Percentiles rank a stretch among this genome's conserved stretches.
phyloP scores from a whole-genome alignment of 2,797 vertebrate species.

The Pteronotus mesoamericanus region DNA sequence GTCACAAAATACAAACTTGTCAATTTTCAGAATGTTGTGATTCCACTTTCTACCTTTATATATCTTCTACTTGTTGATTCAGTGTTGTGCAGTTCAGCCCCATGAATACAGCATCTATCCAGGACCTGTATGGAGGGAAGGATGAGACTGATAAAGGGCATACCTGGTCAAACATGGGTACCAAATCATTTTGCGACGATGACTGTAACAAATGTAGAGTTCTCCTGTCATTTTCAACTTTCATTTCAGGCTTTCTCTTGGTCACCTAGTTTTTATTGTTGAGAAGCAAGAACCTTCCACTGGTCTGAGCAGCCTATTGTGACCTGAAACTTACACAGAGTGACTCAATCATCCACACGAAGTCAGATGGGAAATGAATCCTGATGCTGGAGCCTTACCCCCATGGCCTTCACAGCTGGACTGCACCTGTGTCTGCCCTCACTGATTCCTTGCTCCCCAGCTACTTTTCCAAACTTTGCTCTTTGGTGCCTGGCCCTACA shows the following conservation, averaged over 20 bases:
- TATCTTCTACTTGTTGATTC: fast-evolving
- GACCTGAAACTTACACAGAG: too few relatives aligned
- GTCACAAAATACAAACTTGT: not conserved
- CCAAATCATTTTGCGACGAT: fast-evolving
- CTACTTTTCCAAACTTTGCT: not conserved
- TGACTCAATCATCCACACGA: fast-evolving
- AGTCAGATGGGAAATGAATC: fast-evolving
- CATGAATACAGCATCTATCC: fast-evolving
- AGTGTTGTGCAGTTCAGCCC: fast-evolving
- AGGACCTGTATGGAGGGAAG: fast-evolving
- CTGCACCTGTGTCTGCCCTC: fast-evolving
- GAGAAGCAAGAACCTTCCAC: too few relatives aligned
- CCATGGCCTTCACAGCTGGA: not conserved
- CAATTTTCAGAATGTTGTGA: fast-evolving
- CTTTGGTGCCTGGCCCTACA: fast-evolving
- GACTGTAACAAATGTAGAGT: fast-evolving
- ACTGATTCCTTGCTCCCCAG: fast-evolving
- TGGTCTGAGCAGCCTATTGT: fast-evolving
- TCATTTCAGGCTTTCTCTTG: not conserved
- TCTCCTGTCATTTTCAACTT: not conserved
- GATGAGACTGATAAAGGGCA: fast-evolving
- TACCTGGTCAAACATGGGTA: fast-evolving
- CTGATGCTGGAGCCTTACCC: not conserved
- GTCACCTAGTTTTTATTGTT: fast-evolving
- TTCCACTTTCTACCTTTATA: fast-evolving